Evolutionary conservation across 2,888 invertebrate genomes (phyloP).

Genomic region (Gerris lacustris): DNA sequence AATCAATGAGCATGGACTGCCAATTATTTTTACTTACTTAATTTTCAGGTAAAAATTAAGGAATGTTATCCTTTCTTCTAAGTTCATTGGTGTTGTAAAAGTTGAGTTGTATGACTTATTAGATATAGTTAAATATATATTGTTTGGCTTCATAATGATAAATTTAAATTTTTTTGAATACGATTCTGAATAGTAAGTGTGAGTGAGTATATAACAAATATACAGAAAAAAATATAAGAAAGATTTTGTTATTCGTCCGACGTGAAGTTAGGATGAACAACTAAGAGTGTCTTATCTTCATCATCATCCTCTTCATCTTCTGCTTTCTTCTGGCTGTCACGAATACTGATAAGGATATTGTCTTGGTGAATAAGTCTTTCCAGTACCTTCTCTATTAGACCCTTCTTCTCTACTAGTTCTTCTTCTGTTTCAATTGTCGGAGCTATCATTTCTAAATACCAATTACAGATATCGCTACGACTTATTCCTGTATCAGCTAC

Average conservation of each 20-base stretch:
- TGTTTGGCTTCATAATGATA: too few species aligned
- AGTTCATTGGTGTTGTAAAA: too few species aligned
- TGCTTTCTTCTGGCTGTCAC: slow-evolving; percentile 46
- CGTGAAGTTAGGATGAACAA: slow-evolving; percentile 84
- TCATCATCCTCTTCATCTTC: slow-evolving; percentile 46
- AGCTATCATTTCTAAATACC: slow-evolving; percentile 83
- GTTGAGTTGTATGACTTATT: too few species aligned
- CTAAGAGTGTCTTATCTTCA: slow-evolving; percentile 69
- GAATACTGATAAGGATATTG: slow-evolving; percentile 66
- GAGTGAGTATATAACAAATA: too few species aligned
- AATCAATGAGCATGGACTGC: too few species aligned
- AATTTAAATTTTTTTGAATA: too few species aligned
- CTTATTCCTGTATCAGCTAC: slow-evolving; percentile 25
- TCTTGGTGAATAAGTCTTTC: slow-evolving; percentile 78
- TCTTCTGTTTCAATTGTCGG: slow-evolving; percentile 82
- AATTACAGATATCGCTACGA: slow-evolving; percentile 66
- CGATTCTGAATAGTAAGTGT: too few species aligned
- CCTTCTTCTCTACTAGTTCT: slow-evolving; percentile 76
- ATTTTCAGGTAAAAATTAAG: too few species aligned
- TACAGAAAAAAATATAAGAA: too few species aligned
- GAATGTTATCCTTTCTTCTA: too few species aligned
- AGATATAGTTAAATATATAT: too few species aligned
- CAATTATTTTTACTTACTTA: too few species aligned
- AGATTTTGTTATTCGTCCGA: slow-evolving; percentile 37
- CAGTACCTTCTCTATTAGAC: slow-evolving; percentile 83